A percentile compares a stretch with the other conserved stretches of the same genome.
These are phyloP conservation scores for Pseudopodoces humilis DNA, from an alignment of 2,113 vertebrate species.

Conservation along the genomic window DNA sequence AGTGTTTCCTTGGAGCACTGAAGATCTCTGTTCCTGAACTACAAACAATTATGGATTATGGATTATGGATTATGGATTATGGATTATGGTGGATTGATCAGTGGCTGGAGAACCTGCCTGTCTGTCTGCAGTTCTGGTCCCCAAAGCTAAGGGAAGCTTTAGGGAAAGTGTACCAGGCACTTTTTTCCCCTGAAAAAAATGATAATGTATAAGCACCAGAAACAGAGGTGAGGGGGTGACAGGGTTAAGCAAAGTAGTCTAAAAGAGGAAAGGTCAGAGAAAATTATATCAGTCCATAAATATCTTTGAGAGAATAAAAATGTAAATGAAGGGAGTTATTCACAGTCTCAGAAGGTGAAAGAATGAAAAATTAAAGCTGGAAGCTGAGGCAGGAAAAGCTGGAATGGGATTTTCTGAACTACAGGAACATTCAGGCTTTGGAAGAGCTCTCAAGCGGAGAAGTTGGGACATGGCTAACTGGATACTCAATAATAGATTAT, in stretches of 20 bases:
- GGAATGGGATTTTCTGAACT: neutral
- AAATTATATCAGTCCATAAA: neutral
- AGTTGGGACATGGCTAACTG: neutral
- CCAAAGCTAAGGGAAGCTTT: neutral
- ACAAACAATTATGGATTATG: neutral
- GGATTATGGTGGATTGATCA: neutral
- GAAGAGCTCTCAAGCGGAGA: neutral
- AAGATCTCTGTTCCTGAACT: neutral
- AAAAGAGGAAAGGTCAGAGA: neutral
- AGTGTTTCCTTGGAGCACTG: neutral
- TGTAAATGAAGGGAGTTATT: neutral
- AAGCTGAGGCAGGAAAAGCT: neutral
- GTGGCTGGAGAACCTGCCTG: neutral
- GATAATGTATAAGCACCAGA: neutral
- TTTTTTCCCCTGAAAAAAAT: neutral
- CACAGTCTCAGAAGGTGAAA: neutral
- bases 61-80: neutral
- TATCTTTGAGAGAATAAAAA: neutral
- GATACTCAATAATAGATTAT: neutral
- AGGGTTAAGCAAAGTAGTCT: neutral
- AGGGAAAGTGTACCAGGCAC: neutral
- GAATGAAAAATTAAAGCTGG: neutral
- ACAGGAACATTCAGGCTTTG: neutral
- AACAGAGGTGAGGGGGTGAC: neutral
- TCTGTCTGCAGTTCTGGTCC: neutral